A percentile compares a stretch with the other conserved stretches of the same genome.
Evolutionary conservation across 1,140 invertebrate species (phyloP).

Genomic region (Geopemphigus sp.): DNA sequence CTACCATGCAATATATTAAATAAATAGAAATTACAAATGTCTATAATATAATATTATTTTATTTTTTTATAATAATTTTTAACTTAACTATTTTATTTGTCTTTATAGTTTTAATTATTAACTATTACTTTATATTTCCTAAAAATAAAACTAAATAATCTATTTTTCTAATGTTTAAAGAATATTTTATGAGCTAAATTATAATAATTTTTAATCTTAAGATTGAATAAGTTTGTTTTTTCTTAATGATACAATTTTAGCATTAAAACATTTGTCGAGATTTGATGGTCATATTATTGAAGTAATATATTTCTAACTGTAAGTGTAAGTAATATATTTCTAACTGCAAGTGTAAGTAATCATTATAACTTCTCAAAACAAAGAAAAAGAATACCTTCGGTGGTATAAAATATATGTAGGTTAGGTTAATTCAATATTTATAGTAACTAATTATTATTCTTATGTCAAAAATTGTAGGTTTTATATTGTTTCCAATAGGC

Average conservation of each 20-base stretch:
- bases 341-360: conserved; percentile 45
- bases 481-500: conserved; percentile 19
- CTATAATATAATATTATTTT: too few species aligned
- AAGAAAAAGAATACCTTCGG: background rate
- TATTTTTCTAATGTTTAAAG: too few species aligned
- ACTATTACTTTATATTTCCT: too few species aligned
- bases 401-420: conserved; percentile 19
- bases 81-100: too few species aligned
- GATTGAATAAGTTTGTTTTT: background rate
- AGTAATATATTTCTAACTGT: conserved; percentile 46
- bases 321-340: conserved; percentile 46
- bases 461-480: conserved; percentile 1
- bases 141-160: too few species aligned
- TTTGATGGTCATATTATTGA: conserved; percentile 46
- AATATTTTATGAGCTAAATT: background rate
- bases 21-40: too few species aligned
- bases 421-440: conserved; percentile 35
- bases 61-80: too few species aligned
- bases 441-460: conserved; percentile 30
- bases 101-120: too few species aligned
- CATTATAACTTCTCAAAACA: conserved; percentile 22
- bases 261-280: conserved; percentile 45
- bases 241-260: conserved; percentile 19
- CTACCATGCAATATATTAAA: too few species aligned
- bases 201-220: background rate